Conservation (phyloP, 2,888 invertebrate species). For the Pyrrhosoma nymphula region DNA sequence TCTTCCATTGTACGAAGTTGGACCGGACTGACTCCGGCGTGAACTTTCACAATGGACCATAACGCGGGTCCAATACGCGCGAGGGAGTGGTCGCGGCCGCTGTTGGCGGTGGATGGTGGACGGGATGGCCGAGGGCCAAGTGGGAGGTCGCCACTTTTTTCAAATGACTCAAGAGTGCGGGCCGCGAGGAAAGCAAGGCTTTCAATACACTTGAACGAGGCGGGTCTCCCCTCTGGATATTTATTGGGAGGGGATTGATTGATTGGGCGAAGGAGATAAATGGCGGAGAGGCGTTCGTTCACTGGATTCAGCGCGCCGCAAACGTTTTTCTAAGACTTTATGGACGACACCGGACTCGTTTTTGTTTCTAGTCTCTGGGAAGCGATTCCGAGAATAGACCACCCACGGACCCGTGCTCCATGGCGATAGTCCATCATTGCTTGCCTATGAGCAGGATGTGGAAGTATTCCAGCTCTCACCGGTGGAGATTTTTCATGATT, state of each 20-base stretch:
- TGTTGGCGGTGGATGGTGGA: neutral
- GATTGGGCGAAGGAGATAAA: neutral
- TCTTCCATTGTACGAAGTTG: neutral
- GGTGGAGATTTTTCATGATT: too few relatives aligned
- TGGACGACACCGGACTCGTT: neutral
- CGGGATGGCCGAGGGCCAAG: neutral
- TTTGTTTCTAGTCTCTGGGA: neutral
- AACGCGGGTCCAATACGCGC: neutral
- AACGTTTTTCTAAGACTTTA: neutral
- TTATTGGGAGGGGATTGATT: neutral
- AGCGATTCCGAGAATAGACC: neutral
- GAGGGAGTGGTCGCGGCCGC: neutral
- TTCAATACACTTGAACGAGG: neutral
- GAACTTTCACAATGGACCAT: constrained; percentile 23
- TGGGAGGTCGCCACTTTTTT: neutral
- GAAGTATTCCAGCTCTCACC: too few relatives aligned
- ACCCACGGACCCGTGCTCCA: neutral
- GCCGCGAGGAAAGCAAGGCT: neutral
- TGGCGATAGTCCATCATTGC: neutral
- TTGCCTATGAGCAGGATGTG: neutral
- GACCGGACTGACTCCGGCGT: too few relatives aligned
- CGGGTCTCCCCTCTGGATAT: neutral
- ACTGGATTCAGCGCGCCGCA: neutral
- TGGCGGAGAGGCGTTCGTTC: neutral
- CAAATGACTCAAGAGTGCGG: neutral